Conservation (phyloP, 2,113 vertebrate species). For the Alethe castanea region DNA sequence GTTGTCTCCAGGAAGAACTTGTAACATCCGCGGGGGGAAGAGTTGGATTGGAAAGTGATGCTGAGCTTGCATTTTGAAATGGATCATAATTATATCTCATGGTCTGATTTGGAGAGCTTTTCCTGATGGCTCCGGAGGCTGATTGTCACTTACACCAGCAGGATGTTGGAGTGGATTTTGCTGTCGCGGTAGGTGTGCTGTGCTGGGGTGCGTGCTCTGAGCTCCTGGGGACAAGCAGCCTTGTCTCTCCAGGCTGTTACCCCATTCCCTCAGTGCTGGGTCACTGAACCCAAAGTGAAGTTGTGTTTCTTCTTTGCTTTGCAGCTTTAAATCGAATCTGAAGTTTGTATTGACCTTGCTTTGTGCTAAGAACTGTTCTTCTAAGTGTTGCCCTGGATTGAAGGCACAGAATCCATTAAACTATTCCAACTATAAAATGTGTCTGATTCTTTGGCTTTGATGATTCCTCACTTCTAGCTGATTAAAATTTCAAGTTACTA, state of each 20-base stretch:
- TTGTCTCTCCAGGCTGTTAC: background rate
- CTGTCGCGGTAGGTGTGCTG: background rate
- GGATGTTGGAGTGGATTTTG: background rate
- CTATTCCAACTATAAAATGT: background rate
- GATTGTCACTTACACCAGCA: background rate
- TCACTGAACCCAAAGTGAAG: background rate
- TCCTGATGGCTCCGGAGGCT: background rate
- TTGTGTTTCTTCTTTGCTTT: background rate
- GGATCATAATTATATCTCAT: conserved; percentile 29
- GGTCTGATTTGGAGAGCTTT: conserved; percentile 11
- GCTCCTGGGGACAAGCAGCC: background rate
- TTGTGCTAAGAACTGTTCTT: background rate
- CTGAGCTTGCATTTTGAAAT: conserved; percentile 49
- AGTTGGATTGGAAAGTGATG: conserved; percentile 8
- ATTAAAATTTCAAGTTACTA: background rate
- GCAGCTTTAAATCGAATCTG: background rate
- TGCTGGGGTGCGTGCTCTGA: background rate
- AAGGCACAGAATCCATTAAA: background rate
- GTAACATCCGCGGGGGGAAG: background rate
- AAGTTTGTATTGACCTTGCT: background rate
- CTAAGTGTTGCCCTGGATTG: background rate
- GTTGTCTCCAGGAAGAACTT: conserved; percentile 40
- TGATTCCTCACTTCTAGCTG: background rate
- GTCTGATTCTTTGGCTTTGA: background rate
- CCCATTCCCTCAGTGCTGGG: background rate